These are phyloP conservation scores for Chydorus sphaericus DNA, from an alignment of 2,888 invertebrate genomes.

Conservation along the genomic window DNA sequence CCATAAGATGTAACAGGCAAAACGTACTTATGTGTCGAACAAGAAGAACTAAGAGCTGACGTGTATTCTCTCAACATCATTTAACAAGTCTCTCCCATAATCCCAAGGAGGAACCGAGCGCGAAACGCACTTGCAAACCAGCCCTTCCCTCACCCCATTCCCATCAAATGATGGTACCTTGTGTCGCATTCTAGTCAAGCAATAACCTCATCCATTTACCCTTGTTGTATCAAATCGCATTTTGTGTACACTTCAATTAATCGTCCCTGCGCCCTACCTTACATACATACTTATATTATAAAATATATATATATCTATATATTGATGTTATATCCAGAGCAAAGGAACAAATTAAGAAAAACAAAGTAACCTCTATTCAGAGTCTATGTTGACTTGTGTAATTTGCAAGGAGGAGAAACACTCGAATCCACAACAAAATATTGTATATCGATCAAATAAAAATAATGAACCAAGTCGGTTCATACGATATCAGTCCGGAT, in stretches of 20 bases:
- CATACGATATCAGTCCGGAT: slow-evolving; percentile 69
- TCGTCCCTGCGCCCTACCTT: background rate
- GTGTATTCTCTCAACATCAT: no score
- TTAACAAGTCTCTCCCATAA: no score
- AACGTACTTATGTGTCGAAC: no score
- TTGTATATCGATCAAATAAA: background rate
- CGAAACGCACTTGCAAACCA: no score
- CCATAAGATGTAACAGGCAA: no score
- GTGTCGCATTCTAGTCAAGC: slow-evolving; percentile 6
- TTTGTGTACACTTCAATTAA: no score
- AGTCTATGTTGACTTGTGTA: background rate
- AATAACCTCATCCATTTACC: slow-evolving; percentile 5
- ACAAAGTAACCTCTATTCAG: background rate
- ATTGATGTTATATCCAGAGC: slow-evolving; percentile 1
- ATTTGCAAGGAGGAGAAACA: no score
- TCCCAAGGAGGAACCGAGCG: no score
- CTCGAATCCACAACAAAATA: background rate
- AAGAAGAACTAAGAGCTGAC: no score
- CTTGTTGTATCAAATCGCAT: slow-evolving; percentile 1
- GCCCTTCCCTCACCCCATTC: no score
- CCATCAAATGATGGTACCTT: background rate
- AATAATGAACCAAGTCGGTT: background rate
- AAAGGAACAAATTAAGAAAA: no score
- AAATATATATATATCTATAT: slow-evolving; percentile 1
- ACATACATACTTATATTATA: background rate